A percentile compares a stretch with the other conserved stretches of the same genome.
Conservation (phyloP, 2,113 vertebrate species). For the Sprattus sprattus region DNA sequence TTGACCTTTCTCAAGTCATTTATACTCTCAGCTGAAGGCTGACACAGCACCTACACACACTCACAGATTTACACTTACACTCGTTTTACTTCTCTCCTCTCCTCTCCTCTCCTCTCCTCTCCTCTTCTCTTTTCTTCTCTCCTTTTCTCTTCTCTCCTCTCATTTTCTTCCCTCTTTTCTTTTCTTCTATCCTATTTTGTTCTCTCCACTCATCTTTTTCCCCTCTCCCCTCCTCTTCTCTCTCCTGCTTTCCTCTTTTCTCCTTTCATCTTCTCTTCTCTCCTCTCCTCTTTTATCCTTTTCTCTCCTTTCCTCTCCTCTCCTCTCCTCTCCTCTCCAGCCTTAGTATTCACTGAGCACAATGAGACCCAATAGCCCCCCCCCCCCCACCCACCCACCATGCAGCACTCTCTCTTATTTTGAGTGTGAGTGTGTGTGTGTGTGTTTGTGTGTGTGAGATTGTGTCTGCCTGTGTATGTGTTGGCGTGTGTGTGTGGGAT, state of each 20-base stretch:
- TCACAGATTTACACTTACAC: slow-evolving; percentile 28
- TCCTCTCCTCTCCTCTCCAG: neutral
- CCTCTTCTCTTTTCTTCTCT: neutral
- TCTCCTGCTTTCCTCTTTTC: too few relatives aligned
- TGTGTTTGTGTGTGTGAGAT: neutral
- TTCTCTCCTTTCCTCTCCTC: neutral
- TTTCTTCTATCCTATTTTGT: neutral
- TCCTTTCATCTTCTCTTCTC: neutral
- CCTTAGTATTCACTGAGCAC: too few relatives aligned
- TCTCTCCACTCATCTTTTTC: neutral
- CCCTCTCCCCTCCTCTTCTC: too few relatives aligned
- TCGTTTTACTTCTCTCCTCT: neutral
- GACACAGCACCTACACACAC: slow-evolving; percentile 42
- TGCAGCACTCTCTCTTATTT: neutral
- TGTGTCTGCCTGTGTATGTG: too few relatives aligned
- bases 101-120: neutral
- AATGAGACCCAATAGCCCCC: too few relatives aligned
- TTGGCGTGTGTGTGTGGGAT: too few relatives aligned
- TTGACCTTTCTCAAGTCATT: slow-evolving; percentile 74
- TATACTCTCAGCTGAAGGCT: slow-evolving; percentile 52
- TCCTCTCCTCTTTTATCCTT: neutral
- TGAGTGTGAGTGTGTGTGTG: neutral
- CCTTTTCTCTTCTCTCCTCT: neutral
- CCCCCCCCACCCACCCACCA: too few relatives aligned
- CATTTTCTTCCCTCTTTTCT: neutral